Evolutionary conservation across 1,140 invertebrate species (phyloP), one percentile per base, ranked within the genome.

Genomic region (Matsumurasca onukii): DNA sequence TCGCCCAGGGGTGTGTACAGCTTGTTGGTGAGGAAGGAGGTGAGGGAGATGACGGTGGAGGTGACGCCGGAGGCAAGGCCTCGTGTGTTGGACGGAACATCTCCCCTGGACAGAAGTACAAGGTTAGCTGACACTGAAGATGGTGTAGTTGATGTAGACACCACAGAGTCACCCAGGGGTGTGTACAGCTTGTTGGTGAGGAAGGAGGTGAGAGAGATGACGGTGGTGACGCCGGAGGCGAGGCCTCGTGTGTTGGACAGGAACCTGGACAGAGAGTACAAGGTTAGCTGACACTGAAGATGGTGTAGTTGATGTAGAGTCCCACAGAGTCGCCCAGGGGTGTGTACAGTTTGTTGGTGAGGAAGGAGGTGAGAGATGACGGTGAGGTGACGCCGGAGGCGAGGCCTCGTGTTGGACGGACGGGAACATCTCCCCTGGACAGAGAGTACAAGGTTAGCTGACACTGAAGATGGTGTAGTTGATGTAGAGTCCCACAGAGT

Each of bases 371-470:
- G 1, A 88, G 72, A 76, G 89, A 91, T 69, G 86, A 86, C 65
- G 89, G 81, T 57, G 91, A 88, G 1, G 86, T 86, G 45, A 91
- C 78, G 64, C 88, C 88, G 27, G 87, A 85, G 5, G 91, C 90
- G 59, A 86, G 82, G 31, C 87, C 84, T 74, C 89, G 88, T 12
- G 89, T 83, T n/a, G n/a, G 72, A 86, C 86, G 0, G 86, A 84
- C 1, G 90, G 86, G 76, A 92, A 91, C 70, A 91, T 80, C 79
- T 93, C 91, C 89, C 85, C 69, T 91, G 85, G 76, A 86, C n/a
- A n/a, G n/a, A n/a, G n/a, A n/a, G n/a, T n/a, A n/a, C n/a, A n/a
- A n/a, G n/a, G n/a, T n/a, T n/a, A 89, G 72, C 88, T 83, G 9
- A 85, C 78, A 0, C 88, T 82, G 77, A 95, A 95, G 13, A 88